A percentile compares a stretch with the other conserved stretches of the same genome.
Evolutionary conservation across 2,888 invertebrate genomes (phyloP).

Genomic region (Erpobdella octoculata): DNA sequence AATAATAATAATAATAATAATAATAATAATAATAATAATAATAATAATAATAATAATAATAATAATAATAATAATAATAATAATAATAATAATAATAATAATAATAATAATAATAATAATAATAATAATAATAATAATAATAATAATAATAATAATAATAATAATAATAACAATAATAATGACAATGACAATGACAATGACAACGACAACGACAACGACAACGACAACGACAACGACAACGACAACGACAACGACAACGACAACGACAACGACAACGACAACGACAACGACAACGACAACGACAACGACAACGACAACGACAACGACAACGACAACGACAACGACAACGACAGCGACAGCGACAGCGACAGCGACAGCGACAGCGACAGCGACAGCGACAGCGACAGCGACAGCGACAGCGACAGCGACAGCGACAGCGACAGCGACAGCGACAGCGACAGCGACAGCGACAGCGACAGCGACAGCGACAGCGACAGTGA

Average conservation of each 20-base stretch:
- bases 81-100: too few relatives aligned
- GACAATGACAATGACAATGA: not conserved
- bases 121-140: not conserved
- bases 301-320: not conserved
- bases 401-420: not conserved
- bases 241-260: not conserved
- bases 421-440: constrained; percentile 8
- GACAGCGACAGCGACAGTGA: constrained; percentile 27
- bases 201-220: not conserved
- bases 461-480: constrained; percentile 23
- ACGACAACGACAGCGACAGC: not conserved
- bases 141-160: not conserved
- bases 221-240: not conserved
- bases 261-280: constrained; percentile 3
- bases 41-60: too few relatives aligned
- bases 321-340: constrained; percentile 6
- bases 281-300: constrained; percentile 16
- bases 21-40: too few relatives aligned
- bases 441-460: constrained; percentile 30
- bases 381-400: not conserved
- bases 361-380: not conserved
- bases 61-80: too few relatives aligned
- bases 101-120: too few relatives aligned
- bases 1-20: too few relatives aligned
- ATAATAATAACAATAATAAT: constrained; percentile 5